phyloP scores from a whole-genome alignment of 2,797 vertebrate species.

The Bradypodion ventrale region DNA sequence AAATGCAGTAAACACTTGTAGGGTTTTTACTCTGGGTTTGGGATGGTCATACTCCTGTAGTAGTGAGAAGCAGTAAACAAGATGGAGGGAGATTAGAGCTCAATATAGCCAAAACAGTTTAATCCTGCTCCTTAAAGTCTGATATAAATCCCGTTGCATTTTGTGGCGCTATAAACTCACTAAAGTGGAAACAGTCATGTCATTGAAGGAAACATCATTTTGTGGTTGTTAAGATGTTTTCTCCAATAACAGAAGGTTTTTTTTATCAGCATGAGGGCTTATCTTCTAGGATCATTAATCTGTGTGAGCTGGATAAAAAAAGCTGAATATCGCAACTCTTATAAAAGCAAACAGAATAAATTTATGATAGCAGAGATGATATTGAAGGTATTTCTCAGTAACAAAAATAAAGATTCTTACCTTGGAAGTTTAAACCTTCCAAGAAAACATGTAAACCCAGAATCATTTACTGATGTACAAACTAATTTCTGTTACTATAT shows the following conservation, averaged over 20 bases:
- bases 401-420: background rate
- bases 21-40: background rate
- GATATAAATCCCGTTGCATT: background rate
- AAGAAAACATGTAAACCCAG: background rate
- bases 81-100: background rate
- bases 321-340: background rate
- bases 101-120: background rate
- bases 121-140: slow-evolving; percentile 10
- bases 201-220: background rate
- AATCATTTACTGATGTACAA: background rate
- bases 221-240: slow-evolving; percentile 16
- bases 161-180: background rate
- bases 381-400: background rate
- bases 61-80: background rate
- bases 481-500: background rate
- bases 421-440: background rate
- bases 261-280: slow-evolving; percentile 1
- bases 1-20: background rate
- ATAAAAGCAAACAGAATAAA: background rate
- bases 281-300: slow-evolving; percentile 14
- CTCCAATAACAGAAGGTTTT: background rate
- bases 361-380: background rate
- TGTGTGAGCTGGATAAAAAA: background rate
- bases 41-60: background rate
- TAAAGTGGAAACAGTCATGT: slow-evolving; percentile 9